A percentile compares a stretch with the other conserved stretches of the same genome.
Evolutionary conservation across 2,113 vertebrate genomes (phyloP).

Genomic region (Solea solea): DNA sequence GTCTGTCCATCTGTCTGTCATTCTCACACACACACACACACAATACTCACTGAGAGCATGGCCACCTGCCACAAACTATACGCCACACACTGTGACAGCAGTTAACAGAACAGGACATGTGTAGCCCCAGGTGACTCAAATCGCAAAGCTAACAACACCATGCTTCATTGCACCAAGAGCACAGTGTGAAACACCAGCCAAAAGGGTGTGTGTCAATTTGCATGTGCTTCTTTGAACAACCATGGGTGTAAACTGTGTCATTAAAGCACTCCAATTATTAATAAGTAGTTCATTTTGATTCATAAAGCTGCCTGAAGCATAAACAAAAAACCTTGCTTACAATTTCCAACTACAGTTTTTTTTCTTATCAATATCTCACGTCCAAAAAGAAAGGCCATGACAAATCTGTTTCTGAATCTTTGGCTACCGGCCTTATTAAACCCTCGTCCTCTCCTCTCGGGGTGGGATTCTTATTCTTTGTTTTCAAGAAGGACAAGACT

Average conservation of each 20-base stretch:
- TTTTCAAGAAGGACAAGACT: too few species aligned
- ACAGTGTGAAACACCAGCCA: conserved; percentile 54
- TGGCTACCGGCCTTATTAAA: too few species aligned
- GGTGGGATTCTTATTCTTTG: too few species aligned
- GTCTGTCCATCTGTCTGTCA: conserved; percentile 11
- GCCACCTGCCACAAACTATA: conserved; percentile 66
- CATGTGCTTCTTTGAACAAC: conserved; percentile 26
- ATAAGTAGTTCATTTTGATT: conserved; percentile 31
- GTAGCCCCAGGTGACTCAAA: conserved; percentile 73
- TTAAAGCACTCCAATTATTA: conserved; percentile 27
- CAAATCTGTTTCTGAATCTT: too few species aligned
- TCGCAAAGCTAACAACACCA: conserved; percentile 73
- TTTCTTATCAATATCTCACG: too few species aligned
- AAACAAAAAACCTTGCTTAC: conserved; percentile 1
- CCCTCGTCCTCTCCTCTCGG: too few species aligned
- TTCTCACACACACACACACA: conserved; percentile 13
- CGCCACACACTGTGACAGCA: conserved; percentile 45
- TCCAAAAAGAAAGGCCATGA: too few species aligned
- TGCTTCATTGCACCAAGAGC: conserved; percentile 65
- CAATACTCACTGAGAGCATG: conserved; percentile 31
- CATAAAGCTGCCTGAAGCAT: conserved; percentile 25
- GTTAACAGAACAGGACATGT: conserved; percentile 73
- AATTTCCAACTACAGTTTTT: too few species aligned
- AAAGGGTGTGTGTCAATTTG: conserved; percentile 35
- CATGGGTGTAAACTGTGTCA: conserved; percentile 30